A percentile compares a stretch with the other conserved stretches of the same genome.
phyloP scores from a whole-genome alignment of 2,113 vertebrate genomes.

The Seriola quinqueradiata region DNA sequence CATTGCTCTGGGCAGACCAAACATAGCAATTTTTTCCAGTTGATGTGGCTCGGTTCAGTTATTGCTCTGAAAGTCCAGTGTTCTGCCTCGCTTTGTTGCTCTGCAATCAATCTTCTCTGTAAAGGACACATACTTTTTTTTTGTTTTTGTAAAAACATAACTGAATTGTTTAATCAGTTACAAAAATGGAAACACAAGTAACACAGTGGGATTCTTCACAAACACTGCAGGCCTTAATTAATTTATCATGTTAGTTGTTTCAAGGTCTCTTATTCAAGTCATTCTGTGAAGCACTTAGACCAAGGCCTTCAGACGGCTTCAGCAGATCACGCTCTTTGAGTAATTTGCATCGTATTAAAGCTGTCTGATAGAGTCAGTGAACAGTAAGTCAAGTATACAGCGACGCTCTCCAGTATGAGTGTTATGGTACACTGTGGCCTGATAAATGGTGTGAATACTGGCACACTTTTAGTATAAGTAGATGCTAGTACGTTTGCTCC shows the following conservation, averaged over 20 bases:
- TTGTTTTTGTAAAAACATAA: not conserved
- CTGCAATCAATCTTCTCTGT: conserved; percentile 73
- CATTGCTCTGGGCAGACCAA: conserved; percentile 67
- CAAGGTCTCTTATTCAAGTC: conserved; percentile 10
- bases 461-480: conserved; percentile 81
- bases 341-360: conserved; percentile 66
- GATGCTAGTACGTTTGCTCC: conserved; percentile 76
- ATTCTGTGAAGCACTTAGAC: conserved; percentile 35
- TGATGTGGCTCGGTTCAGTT: conserved; percentile 62
- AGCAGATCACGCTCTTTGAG: conserved; percentile 49
- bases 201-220: conserved; percentile 44
- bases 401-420: conserved; percentile 63
- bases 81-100: conserved; percentile 63
- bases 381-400: conserved; percentile 67
- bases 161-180: conserved; percentile 49
- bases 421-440: conserved; percentile 75
- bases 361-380: conserved; percentile 52
- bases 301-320: conserved; percentile 27
- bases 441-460: conserved; percentile 81
- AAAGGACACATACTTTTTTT: conserved; percentile 36
- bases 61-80: conserved; percentile 64
- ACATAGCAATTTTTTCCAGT: conserved; percentile 68
- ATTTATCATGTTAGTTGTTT: conserved; percentile 37
- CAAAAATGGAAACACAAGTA: conserved; percentile 45
- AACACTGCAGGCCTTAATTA: conserved; percentile 52